Evolutionary conservation across 2,888 invertebrate species (phyloP).

Genomic region (Thera britannica): DNA sequence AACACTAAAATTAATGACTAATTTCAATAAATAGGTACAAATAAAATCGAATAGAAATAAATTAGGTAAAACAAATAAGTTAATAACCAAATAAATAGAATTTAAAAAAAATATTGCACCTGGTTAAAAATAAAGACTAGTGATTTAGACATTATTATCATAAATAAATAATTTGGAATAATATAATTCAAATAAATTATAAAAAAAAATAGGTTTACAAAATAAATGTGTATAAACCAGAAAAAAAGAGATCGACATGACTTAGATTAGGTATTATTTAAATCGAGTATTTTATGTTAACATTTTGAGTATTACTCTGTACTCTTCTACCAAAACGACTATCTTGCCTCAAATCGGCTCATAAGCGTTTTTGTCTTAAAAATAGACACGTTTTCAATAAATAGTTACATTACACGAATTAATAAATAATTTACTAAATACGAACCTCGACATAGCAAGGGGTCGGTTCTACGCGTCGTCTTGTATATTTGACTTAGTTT

Average conservation of each 20-base stretch:
- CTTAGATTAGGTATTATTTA: not conserved
- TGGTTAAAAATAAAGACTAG: conserved; percentile 16
- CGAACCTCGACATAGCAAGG: conserved; percentile 23
- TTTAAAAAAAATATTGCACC: conserved; percentile 27
- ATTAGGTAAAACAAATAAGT: not conserved
- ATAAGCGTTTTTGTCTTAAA: conserved; percentile 23
- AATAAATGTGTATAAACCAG: conserved; percentile 16
- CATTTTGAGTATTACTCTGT: conserved; percentile 26
- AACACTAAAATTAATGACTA: conserved; percentile 23
- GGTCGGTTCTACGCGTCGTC: conserved; percentile 2
- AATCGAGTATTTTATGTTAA: conserved; percentile 19
- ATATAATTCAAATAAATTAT: conserved; percentile 21
- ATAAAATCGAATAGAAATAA: conserved; percentile 9
- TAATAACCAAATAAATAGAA: conserved; percentile 8
- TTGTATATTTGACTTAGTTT: conserved; percentile 30
- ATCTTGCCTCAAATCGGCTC: conserved; percentile 9
- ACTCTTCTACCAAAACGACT: conserved; percentile 21
- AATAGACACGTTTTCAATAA: conserved; percentile 19
- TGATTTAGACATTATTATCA: conserved; percentile 4
- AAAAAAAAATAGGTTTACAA: conserved; percentile 6
- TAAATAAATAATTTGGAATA: conserved; percentile 21
- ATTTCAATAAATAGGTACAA: not conserved
- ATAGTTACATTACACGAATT: conserved; percentile 14
- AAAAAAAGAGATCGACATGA: conserved; percentile 20
- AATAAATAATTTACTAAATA: conserved; percentile 29